phyloP scores from a whole-genome alignment of 2,113 vertebrate species.

The Lepus europaeus region DNA sequence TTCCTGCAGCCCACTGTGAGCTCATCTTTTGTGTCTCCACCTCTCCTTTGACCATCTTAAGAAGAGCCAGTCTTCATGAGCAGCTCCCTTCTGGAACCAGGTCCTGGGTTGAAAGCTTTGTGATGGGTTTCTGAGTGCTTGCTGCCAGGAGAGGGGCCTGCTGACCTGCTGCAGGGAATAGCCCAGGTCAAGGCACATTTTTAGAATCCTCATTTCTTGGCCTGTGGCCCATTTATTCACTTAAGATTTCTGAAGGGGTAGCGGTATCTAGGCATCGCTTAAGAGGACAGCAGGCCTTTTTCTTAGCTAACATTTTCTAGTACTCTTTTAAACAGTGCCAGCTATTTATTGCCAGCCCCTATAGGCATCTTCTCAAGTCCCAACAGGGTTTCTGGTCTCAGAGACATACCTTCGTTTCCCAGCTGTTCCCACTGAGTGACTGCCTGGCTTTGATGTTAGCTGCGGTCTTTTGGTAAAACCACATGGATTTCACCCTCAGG shows the following conservation, averaged over 20 bases:
- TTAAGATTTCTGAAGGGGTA: background rate
- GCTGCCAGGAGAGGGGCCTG: background rate
- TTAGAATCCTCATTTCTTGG: background rate
- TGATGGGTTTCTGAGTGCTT: background rate
- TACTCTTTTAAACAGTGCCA: constrained; percentile 14
- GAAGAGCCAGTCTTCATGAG: background rate
- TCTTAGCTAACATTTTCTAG: constrained; percentile 1
- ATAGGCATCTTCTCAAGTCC: background rate
- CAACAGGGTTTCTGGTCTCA: background rate
- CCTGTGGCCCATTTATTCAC: background rate
- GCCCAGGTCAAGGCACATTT: background rate
- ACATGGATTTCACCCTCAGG: background rate
- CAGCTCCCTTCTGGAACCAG: background rate
- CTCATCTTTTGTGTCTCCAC: background rate
- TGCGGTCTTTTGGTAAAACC: background rate
- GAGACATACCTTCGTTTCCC: background rate
- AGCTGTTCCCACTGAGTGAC: background rate
- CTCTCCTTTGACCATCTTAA: constrained; percentile 36
- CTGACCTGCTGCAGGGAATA: background rate
- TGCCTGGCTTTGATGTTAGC: background rate
- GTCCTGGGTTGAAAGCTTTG: constrained; percentile 7
- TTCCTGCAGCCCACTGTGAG: constrained; percentile 24
- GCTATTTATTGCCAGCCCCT: constrained; percentile 29
- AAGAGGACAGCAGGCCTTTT: background rate
- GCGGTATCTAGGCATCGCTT: background rate